Evolutionary conservation across 2,797 vertebrate species (phyloP), one percentile per base, ranked within the genome.

Genomic region (Allobates femoralis): DNA sequence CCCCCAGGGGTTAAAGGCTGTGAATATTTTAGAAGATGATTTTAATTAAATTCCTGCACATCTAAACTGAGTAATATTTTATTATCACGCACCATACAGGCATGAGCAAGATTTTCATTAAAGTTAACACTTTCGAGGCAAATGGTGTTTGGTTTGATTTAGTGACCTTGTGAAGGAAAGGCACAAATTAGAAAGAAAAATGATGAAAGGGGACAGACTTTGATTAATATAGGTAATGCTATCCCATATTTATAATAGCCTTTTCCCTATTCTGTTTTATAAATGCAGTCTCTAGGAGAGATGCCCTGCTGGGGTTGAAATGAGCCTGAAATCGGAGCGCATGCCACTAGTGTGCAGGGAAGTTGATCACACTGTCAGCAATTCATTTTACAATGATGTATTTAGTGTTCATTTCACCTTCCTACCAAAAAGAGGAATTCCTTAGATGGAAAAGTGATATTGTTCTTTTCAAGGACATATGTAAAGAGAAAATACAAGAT

Each of bases 141-240:
- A 94, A 91, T 93, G 95, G 94, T 93, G 92, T 91, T 79, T 91
- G 88, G 90, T 90, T 92, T 97, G 96, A 97, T 97, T 96, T 96
- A 96, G 93, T 94, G 95, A 96, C 92, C 94, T 92, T 93, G 93
- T 94, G 41, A 92, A 90, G 94, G 94, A 95, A 95, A 96, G 94
- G 95, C 95, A 96, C 95, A 96, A 96, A 97, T 96, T 96, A 94
- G 93, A 92, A 95, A 96, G 95, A 96, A 96, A 96, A 96, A 97
- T 97, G 95, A 86, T 84, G 90, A 94, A 93, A 92, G 93, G 92
- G 93, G 92, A 93, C 94, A 94, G 97, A 97, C 96, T 96, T 96
- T 98, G 97, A 98, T 98, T 96, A 97, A 98, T 98, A 97, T 97
- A 96, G 95, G 96, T 96, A 96, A 97, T 96, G 96, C 93, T 96